Base-by-base conservation (phyloP, 2,797 vertebrate genomes). In the Selene dorsalis region DNA sequence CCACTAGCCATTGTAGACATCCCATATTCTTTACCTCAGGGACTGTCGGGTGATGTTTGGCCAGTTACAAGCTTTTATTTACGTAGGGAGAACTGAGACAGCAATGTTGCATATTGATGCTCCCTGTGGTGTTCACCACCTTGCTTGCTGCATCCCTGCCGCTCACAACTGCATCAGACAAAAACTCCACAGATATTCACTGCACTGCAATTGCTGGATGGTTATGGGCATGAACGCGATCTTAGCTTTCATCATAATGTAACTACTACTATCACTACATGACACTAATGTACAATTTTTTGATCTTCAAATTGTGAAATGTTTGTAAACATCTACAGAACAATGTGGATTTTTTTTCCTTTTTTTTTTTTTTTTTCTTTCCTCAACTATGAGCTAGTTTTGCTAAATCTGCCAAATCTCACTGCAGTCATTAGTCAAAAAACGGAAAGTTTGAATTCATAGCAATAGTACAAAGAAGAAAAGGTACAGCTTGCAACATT, bases 171-270 rank as follows among this genome's bases (percentile, higher is more conserved):
- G 85, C 85, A 82, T 87, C 85, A 85, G 82, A 88, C 84, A 83
- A 80, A 86, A 89, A 84, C 84, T 74, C 86, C 89, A 93, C 91
- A 93, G 92, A 95, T 94, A 94, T 91, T 91, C 93, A 94, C 93
- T 92, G 89, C 83, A 90, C 94, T 93, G 93, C 92, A 85, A 84
- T 89, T 73, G 72, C 69, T 85, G 72, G 52, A 86, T 85, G 83
- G 69, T 84, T 61, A 84, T 73, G 65, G 79, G 76, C 66, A 88
- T 75, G 50, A 83, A 87, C 4, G 39, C 64, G 84, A 84, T 75
- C 81, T 77, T 77, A 82, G 81, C 67, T 85, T 82, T 84, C 24
- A 41, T 60, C 81, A 72, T 35, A 73, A 91, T 85, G 74, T 55
- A 87, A 85, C 79, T 88, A 89, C 61, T 59, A 35, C 76, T 84